phyloP scores from a whole-genome alignment of 2,888 invertebrate species.

The Orthosia gothica region DNA sequence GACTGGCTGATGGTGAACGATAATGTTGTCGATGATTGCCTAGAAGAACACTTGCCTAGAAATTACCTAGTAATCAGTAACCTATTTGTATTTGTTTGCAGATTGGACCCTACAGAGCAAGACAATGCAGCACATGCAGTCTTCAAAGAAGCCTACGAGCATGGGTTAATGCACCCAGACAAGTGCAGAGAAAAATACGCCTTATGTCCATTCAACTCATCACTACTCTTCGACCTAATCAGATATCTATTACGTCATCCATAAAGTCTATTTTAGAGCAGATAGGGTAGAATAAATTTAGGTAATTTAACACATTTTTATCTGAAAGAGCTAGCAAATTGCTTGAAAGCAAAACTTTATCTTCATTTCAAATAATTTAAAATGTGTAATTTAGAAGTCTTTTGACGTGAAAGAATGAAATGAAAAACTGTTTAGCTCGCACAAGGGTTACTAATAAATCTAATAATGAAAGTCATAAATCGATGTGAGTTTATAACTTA shows the following conservation, averaged over 20 bases:
- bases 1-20: no score
- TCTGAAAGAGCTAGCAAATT: conserved; percentile 43
- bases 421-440: background rate
- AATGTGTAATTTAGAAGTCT: conserved; percentile 22
- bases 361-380: conserved; percentile 41
- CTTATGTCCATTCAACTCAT: conserved; percentile 78
- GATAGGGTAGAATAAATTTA: conserved; percentile 45
- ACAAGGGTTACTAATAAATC: background rate
- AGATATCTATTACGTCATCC: conserved; percentile 74
- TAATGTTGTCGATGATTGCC: no score
- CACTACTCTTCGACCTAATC: conserved; percentile 77
- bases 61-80: no score
- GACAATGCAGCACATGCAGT: conserved; percentile 75
- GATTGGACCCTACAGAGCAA: conserved; percentile 77
- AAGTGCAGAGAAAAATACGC: conserved; percentile 76
- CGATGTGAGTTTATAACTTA: no score
- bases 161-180: conserved; percentile 69
- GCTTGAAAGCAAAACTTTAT: conserved; percentile 22
- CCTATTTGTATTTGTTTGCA: conserved; percentile 64
- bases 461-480: no score
- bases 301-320: conserved; percentile 47
- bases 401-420: conserved; percentile 24
- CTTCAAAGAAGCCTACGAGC: conserved; percentile 77
- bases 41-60: no score
- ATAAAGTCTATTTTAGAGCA: conserved; percentile 28